Conservation (phyloP, 53 echinoderm and acorn worm genomes). For the Stichopus horrens region DNA sequence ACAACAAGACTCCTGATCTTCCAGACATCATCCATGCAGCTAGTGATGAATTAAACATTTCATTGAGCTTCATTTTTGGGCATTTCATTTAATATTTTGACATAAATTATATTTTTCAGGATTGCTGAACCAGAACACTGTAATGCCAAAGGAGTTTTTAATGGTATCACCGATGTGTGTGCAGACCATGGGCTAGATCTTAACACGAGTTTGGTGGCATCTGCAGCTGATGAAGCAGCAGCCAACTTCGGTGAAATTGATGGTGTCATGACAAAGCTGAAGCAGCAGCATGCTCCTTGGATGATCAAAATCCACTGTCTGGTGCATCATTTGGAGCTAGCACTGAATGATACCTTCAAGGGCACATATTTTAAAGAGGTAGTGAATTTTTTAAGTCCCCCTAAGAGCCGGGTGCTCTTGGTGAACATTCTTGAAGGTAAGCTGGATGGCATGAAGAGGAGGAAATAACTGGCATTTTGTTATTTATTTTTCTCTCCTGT, state of each 20-base stretch:
- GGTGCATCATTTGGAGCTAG: conserved; percentile 50
- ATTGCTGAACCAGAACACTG: conserved; percentile 55
- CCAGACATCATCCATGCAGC: too few relatives aligned
- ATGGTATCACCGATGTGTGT: conserved; percentile 45
- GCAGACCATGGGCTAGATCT: conserved; percentile 44
- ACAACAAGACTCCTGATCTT: too few relatives aligned
- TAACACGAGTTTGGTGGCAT: conserved; percentile 47
- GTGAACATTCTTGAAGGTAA: too few relatives aligned
- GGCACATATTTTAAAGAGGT: conserved; percentile 49
- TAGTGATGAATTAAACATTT: too few relatives aligned
- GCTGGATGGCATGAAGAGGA: too few relatives aligned
- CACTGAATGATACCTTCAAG: conserved; percentile 51
- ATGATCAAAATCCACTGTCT: conserved; percentile 59
- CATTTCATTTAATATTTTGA: background rate
- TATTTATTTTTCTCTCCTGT: background rate
- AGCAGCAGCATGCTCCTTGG: conserved; percentile 44
- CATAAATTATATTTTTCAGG: conserved; percentile 41
- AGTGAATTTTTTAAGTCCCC: background rate
- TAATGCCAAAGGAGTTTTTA: conserved; percentile 44
- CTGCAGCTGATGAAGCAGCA: conserved; percentile 59
- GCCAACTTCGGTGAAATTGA: conserved; percentile 49
- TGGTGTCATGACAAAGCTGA: conserved; percentile 52
- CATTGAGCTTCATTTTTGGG: background rate
- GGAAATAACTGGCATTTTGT: background rate
- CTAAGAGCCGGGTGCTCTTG: background rate